These are phyloP conservation scores for Machaerirhynchus nigripectus DNA, from an alignment of 2,113 vertebrate genomes.

Conservation along the genomic window DNA sequence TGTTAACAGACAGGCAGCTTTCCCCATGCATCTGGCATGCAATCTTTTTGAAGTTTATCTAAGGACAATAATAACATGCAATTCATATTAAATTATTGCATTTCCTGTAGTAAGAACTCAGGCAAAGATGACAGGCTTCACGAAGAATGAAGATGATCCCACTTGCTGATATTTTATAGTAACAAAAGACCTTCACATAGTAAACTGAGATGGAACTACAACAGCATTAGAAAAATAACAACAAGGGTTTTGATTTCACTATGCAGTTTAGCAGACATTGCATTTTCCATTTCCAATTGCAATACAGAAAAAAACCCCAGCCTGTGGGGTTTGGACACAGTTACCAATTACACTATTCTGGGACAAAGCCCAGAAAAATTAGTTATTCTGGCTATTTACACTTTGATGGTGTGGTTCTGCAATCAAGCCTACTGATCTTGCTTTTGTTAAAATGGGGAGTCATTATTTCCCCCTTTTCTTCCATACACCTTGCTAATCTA, in stretches of 20 bases:
- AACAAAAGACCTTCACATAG: background rate
- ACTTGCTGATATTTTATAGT: background rate
- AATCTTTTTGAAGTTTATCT: background rate
- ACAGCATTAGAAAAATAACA: background rate
- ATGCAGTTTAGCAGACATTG: background rate
- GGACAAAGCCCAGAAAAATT: background rate
- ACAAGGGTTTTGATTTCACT: background rate
- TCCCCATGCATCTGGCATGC: background rate
- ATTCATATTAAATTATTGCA: background rate
- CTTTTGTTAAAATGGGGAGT: background rate
- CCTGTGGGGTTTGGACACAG: background rate
- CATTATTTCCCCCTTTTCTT: background rate
- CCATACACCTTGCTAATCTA: background rate
- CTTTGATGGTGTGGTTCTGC: background rate
- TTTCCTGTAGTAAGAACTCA: background rate
- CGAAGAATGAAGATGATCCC: background rate
- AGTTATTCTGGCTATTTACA: background rate
- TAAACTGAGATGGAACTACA: background rate
- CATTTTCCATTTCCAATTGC: background rate
- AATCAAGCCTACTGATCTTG: background rate
- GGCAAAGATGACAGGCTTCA: background rate
- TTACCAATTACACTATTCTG: background rate
- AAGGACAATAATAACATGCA: background rate
- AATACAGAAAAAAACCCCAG: background rate
- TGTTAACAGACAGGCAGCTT: background rate